Base-by-base conservation (phyloP, 2,797 vertebrate genomes). In the Malacoctenus gilli region DNA sequence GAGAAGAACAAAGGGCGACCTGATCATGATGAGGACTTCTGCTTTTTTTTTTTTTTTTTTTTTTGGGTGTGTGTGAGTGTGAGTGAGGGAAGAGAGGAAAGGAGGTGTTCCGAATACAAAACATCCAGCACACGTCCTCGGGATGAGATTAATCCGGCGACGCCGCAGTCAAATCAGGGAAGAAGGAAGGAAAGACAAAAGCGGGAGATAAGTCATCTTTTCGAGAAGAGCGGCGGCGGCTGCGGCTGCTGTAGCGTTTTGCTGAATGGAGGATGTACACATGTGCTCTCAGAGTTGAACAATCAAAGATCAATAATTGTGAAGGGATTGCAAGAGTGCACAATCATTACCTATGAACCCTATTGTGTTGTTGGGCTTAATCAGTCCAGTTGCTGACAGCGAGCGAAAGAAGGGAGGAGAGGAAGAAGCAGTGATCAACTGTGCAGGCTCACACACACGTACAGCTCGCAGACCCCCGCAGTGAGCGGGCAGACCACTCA, bases 221-320 rank as follows among this genome's bases (percentile, higher is more conserved):
- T n/a, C n/a, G n/a, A 63, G 77, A 79, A 77, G 71, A 82, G 68
- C 59, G 71, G 25, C 9, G 6, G 6, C 9, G 25, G 25, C 9
- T 5, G 25, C 9, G 25, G 9, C 74, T 74, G 79, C 53, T 52
- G 61, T 72, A 76, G 35, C 58, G 61, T 76, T 85, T 76, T 62
- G 60, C 80, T 78, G 78, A 86, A 76, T 63, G 55, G 70, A 86
- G 76, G 81, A 85, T 61, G 82, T 83, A 82, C 86, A 85, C 86
- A 83, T 87, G 85, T 87, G 86, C 82, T 85, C 73, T 65, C 80
- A 68, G 76, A 86, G 87, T 78, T 79, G 48, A 89, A 86, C 89
- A 90, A 90, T 90, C 87, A 89, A 84, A 85, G 88, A 91, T 92
- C 89, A 90, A 91, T 92, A 91, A 90, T 87, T 91, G 87, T 88